Base-by-base conservation (phyloP, 2,888 invertebrate species). In the Epirrhoe tristata region DNA sequence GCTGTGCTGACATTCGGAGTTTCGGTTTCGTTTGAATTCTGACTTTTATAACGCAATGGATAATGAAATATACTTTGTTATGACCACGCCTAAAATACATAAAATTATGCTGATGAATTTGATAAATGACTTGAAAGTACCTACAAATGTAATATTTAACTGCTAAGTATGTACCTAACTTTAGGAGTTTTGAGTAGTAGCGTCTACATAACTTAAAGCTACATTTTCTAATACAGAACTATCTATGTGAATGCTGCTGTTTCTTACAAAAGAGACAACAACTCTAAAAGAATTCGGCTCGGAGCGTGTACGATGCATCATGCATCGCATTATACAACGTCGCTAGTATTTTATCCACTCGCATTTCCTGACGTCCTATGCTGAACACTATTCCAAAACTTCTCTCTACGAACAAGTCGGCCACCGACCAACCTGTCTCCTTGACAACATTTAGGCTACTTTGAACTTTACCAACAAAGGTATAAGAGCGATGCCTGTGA, bases 381-480 rank as follows among this genome's bases (percentile, higher is more conserved):
- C 79, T 81, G 80, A 82, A 81, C 76, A 74, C 75, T 80, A 77
- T 81, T 76, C 69, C 67, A 74, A 81, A 82, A 81, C 79, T 83
- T 82, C 77, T 66, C 71, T 66, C 61, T 67, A 72, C 66, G 77
- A 74, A 75, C 77, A 75, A 79, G 76, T 79, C 75, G 70, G 62
- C 73, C 71, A 69, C 62, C 63, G 57, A 36, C 63, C 64, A 63
- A 70, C 65, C 43, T 58, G 59, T 6, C 46, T 43, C 16, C 51
- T 55, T 39, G 17, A 51, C 24, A n/a, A 34, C 24, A 12, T 54
- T 56, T 63, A 34, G 5, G 5, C n/a, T 14, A 67, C 57, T 65
- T 72, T 63, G 16, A 57, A 68, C 71, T 46, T 63, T 71, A 61
- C 52, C 8, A 8, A 5, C 4, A 59, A 58, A 0, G n/a, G 1